phyloP scores from a whole-genome alignment of 2,888 invertebrate genomes.

The Bellardia bayeri region DNA sequence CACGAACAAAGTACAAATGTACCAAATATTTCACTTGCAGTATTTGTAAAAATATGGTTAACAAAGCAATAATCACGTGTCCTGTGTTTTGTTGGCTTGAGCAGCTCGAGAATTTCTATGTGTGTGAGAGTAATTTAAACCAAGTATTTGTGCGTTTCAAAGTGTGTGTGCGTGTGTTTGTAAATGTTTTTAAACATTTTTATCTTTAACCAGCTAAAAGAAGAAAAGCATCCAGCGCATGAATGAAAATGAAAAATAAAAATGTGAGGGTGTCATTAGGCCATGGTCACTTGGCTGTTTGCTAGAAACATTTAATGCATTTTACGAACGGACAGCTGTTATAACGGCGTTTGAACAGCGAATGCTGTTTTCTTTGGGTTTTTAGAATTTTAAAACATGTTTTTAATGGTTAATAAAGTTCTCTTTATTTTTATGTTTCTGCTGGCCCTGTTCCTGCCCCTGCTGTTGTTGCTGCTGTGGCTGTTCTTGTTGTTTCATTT shows the following conservation, averaged over 20 bases:
- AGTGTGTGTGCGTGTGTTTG: neutral
- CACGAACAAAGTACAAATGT: neutral
- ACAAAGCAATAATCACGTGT: conserved; percentile 41
- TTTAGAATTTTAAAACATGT: conserved; percentile 62
- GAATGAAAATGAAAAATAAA: conserved; percentile 40
- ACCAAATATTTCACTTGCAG: neutral
- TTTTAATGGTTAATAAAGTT: conserved; percentile 68
- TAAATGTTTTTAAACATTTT: conserved; percentile 23
- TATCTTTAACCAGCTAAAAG: conserved; percentile 43
- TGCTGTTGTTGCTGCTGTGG: conserved; percentile 5
- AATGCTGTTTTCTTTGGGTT: conserved; percentile 11
- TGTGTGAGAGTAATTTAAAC: neutral
- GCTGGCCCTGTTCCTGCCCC: neutral
- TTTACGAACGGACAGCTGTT: conserved; percentile 68
- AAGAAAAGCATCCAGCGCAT: neutral
- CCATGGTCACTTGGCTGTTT: conserved; percentile 60
- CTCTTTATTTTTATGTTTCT: conserved; percentile 34
- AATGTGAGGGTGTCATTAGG: conserved; percentile 67
- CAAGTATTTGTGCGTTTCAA: neutral
- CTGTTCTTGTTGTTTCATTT: conserved; percentile 16
- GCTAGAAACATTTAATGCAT: conserved; percentile 57
- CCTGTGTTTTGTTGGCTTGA: conserved; percentile 10
- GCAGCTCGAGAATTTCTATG: neutral
- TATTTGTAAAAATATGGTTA: conserved; percentile 46
- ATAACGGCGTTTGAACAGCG: conserved; percentile 42